phyloP scores from a whole-genome alignment of 1,140 invertebrate genomes.

The Diuraphis noxia region DNA sequence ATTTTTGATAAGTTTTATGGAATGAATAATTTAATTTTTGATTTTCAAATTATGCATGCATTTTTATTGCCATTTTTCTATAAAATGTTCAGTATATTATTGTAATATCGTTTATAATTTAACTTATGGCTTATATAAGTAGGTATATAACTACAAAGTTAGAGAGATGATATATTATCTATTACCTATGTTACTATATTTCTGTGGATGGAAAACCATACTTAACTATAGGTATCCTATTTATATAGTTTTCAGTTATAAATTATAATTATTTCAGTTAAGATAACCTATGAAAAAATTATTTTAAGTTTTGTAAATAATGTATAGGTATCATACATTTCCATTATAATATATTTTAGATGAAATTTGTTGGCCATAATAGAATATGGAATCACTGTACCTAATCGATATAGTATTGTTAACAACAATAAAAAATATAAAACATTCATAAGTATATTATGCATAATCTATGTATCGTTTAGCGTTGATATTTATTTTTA shows the following conservation, averaged over 20 bases:
- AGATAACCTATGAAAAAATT: neutral
- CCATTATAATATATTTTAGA: neutral
- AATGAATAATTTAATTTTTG: neutral
- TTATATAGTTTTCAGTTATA: neutral
- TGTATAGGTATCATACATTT: neutral
- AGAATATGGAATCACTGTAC: too few relatives aligned
- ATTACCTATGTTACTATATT: neutral
- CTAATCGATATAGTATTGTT: too few relatives aligned
- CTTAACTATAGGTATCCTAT: neutral
- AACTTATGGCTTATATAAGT: too few relatives aligned
- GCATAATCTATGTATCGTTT: neutral
- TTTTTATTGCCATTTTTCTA: neutral
- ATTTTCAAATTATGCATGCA: neutral
- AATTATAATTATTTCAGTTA: neutral
- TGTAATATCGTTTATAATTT: too few relatives aligned
- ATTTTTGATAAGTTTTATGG: neutral
- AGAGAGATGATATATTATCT: too few relatives aligned
- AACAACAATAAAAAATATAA: neutral
- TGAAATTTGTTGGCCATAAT: neutral
- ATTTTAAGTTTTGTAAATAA: neutral
- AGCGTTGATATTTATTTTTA: neutral
- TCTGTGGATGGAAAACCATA: neutral
- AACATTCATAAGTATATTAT: neutral
- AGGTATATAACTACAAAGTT: too few relatives aligned
- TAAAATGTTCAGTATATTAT: too few relatives aligned